Evolutionary conservation across 2,113 vertebrate species (phyloP), one percentile per base, ranked within the genome.

Genomic region (Ophthalmolycus amberensis): DNA sequence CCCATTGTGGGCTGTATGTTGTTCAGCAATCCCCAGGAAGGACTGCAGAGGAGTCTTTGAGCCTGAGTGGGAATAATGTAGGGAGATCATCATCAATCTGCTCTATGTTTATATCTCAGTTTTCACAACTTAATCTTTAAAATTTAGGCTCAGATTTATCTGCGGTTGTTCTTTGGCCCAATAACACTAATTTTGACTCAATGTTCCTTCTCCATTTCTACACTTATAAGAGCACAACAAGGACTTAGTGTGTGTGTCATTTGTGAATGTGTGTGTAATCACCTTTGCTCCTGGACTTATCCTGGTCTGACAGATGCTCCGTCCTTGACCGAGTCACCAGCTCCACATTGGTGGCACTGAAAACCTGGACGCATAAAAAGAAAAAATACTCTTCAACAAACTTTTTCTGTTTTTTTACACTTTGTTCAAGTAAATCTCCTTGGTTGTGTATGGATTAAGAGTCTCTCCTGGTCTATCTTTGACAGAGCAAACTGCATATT

Each of bases 271-370:
- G 32, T 18, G 9, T 67, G 0, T 2, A 22, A n/a, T 71, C 52
- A 96, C 95, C 95, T 95, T 95, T 96, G 92, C 93, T 95, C 79
- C 90, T 93, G 3, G 93, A 95, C 89, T 96, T 96, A 85, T 96
- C 95, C 88, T 96, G 95, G 91, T 96, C 95, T 63, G 95, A 96
- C 0, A 96, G 93, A 89, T 96, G 95, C 75, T 96, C 95, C 4
- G 95, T 96, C 82, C 95, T 93, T 38, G 95, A 95, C 37, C 95
- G 92, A 34, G 95, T 96, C 84, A 96, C 95, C 70, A 96, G 86
- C 90, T 96, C 95, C 80, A 96, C 95, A 54, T 96, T 96, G 71
- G 92, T 95, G 27, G 95, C 95, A 62, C 95, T 95, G 91, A 95
- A 96, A 84, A 96, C 95, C 95, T 96, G 88, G 3, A 89, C 15